A percentile compares a stretch with the other conserved stretches of the same genome.
Evolutionary conservation across 2,113 vertebrate genomes (phyloP).

Genomic region (Bothrops jararaca): DNA sequence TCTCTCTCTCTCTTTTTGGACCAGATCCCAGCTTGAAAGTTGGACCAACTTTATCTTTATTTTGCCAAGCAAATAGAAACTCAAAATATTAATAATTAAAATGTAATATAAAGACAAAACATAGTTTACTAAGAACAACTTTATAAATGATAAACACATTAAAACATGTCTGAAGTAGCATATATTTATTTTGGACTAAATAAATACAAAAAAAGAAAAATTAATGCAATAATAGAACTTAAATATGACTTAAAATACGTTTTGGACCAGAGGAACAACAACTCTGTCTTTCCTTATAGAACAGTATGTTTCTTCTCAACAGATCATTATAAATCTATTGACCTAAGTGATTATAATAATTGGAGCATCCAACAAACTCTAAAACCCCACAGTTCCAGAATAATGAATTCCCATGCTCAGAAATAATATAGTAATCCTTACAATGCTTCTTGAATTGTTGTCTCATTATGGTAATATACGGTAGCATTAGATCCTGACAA

Average conservation of each 20-base stretch:
- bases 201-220: slow-evolving; percentile 45
- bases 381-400: not conserved
- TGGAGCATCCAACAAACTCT: not conserved
- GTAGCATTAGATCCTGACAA: not conserved
- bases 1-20: slow-evolving; percentile 50
- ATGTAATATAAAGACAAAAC: slow-evolving; percentile 37
- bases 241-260: slow-evolving; percentile 45
- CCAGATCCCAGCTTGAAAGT: slow-evolving; percentile 65
- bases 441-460: not conserved
- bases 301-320: slow-evolving; percentile 23
- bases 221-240: slow-evolving; percentile 47
- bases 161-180: slow-evolving; percentile 37
- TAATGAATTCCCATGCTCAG: not conserved
- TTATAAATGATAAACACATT: slow-evolving; percentile 40
- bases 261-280: slow-evolving; percentile 47
- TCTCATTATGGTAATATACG: not conserved
- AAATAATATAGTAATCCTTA: not conserved
- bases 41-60: slow-evolving; percentile 60
- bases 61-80: slow-evolving; percentile 68
- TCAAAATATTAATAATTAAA: slow-evolving; percentile 49
- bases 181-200: slow-evolving; percentile 32
- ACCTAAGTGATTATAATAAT: not conserved
- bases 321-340: not conserved
- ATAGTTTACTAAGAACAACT: slow-evolving; percentile 32
- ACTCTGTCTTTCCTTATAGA: not conserved